A percentile compares a stretch with the other conserved stretches of the same genome.
phyloP scores from a whole-genome alignment of 1,140 invertebrate genomes.

The Bombus turneri region DNA sequence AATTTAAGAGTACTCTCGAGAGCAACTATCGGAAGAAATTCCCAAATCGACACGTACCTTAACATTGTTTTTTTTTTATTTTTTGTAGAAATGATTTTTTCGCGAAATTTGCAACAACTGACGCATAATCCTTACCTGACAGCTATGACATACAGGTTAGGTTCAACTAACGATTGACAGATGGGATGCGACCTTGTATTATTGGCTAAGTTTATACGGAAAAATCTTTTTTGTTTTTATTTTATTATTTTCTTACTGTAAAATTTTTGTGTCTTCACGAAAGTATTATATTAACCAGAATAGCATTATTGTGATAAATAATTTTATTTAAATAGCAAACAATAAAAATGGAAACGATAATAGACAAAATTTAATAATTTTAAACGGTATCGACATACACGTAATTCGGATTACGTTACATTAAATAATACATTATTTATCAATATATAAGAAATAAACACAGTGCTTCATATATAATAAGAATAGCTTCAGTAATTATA shows the following conservation, averaged over 20 bases:
- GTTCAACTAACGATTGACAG: constrained; percentile 2
- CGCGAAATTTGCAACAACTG: background rate
- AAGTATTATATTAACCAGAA: background rate
- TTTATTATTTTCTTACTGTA: background rate
- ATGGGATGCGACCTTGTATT: background rate
- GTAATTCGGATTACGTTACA: background rate
- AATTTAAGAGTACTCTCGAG: too few species aligned
- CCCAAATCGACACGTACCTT: too few species aligned
- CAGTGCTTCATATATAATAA: too few species aligned
- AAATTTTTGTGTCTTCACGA: background rate
- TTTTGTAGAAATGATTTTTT: background rate
- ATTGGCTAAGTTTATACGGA: background rate
- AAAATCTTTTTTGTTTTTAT: background rate
- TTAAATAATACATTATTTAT: background rate
- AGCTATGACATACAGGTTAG: constrained; percentile 17
- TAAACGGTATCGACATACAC: background rate
- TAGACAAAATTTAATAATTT: background rate
- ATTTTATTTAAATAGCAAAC: background rate
- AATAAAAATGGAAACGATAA: too few species aligned
- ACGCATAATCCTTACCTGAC: background rate
- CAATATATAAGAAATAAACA: background rate
- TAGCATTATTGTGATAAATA: background rate
- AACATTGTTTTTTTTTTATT: background rate
- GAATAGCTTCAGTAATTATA: too few species aligned
- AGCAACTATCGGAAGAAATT: too few species aligned